Base-by-base conservation (phyloP, 2,113 vertebrate species). In the Megaleporinus macrocephalus region DNA sequence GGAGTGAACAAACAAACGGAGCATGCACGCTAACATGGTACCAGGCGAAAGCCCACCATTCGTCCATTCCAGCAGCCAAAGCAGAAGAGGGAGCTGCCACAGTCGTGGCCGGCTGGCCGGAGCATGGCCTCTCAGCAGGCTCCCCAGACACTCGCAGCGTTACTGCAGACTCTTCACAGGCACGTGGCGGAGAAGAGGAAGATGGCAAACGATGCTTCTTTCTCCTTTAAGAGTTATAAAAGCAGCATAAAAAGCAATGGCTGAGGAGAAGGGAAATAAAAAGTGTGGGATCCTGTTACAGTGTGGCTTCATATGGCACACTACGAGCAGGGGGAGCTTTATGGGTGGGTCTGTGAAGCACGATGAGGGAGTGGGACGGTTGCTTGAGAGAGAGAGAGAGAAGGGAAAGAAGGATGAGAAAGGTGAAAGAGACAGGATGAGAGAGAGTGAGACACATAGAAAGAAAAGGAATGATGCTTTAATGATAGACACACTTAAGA, bases 31-130 rank as follows among this genome's bases (percentile, higher is more conserved):
- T 80, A 85, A 85, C 89, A 85, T 90, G 88, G 88, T 81, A 69
- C 10, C n/a, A 76, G 33, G 20, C 44, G 41, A 13, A 91, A 94
- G 92, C 94, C 94, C 94, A 96, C 95, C 95, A 95, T 96, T 94
- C 88, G 86, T 87, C 92, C 92, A 93, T 93, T 90, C 93, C 94
- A 95, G 92, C 95, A 96, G 90, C 91, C 93, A 95, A 96, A 91
- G n/a, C 93, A 96, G 90, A 93, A 88, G 86, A 94, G 92, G 87
- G 90, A 90, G 88, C 91, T 92, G 92, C 88, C 86, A 91, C 92
- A 94, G 89, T 93, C 93, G 87, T 78, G 89, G 88, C 88, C 90
- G 83, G 88, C 88, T 88, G 91, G 89, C 90, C 92, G 88, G 87
- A 94, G 89, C 93, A 91, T 94, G 88, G 85, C 88, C 81, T 85